Conservation (phyloP, 2,888 invertebrate species). For the Mycalesis mineus region DNA sequence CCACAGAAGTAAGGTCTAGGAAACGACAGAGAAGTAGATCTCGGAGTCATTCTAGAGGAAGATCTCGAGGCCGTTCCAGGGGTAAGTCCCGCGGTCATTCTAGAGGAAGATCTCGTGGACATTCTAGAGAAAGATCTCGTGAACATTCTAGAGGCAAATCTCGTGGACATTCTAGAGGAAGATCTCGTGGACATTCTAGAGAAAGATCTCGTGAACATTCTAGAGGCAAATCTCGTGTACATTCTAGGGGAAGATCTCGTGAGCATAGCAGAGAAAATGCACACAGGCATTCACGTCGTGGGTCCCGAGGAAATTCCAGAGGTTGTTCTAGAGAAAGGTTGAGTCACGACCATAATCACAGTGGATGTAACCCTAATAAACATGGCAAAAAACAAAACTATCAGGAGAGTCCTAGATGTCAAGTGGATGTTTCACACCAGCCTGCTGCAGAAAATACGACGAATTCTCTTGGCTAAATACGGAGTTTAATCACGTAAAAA, state of each 20-base stretch:
- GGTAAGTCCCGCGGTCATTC: constrained; percentile 17
- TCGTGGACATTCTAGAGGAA: constrained; percentile 19
- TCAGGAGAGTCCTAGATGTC: neutral
- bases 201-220: constrained; percentile 12
- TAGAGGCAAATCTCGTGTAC: constrained; percentile 8
- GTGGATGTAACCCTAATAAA: constrained; percentile 22
- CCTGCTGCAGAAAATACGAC: too few species aligned
- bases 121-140: constrained; percentile 23
- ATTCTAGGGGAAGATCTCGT: neutral
- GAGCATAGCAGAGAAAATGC: constrained; percentile 2
- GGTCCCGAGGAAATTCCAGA: constrained; percentile 12
- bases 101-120: constrained; percentile 13
- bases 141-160: constrained; percentile 13
- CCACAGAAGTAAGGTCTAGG: constrained; percentile 12
- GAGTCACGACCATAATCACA: constrained; percentile 9
- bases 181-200: constrained; percentile 16
- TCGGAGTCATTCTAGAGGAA: constrained; percentile 7
- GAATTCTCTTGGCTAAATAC: too few species aligned
- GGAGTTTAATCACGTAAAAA: too few species aligned
- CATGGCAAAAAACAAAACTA: constrained; percentile 20
- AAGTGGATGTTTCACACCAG: too few species aligned
- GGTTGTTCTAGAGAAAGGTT: neutral
- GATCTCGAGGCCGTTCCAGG: constrained; percentile 14
- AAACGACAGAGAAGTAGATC: constrained; percentile 16
- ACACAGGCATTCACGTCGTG: constrained; percentile 1